These are phyloP conservation scores for Potamarius usumacintae DNA, from an alignment of 2,113 vertebrate species.

Conservation along the genomic window DNA sequence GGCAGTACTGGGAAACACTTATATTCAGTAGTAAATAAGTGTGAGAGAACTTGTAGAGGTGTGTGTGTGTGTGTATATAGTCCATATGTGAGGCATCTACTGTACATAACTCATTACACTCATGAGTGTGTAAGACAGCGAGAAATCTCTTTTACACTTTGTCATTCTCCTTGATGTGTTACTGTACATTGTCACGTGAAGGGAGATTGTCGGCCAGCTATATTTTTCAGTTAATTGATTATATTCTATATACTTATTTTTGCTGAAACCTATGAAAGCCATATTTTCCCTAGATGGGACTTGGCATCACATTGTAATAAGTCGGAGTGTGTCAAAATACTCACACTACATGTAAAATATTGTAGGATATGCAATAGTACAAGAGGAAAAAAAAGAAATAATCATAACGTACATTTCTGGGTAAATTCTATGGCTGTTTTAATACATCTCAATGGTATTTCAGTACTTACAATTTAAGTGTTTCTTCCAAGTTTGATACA, in stretches of 20 bases:
- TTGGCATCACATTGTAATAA: conserved; percentile 4
- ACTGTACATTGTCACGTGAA: neutral
- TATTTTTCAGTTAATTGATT: conserved; percentile 11
- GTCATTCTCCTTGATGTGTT: neutral
- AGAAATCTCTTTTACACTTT: neutral
- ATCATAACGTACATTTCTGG: neutral
- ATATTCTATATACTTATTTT: conserved; percentile 9
- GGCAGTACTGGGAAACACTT: conserved; percentile 52
- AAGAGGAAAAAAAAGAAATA: neutral
- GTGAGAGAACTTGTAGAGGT: neutral
- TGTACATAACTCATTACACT: conserved; percentile 4
- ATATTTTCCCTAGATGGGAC: conserved; percentile 18
- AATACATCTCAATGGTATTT: neutral
- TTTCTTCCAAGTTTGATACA: conserved; percentile 54
- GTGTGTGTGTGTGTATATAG: conserved; percentile 8
- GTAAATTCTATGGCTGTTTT: conserved; percentile 22
- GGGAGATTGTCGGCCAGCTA: conserved; percentile 1
- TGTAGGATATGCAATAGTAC: conserved; percentile 15
- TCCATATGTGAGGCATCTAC: conserved; percentile 2
- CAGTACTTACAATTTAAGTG: neutral
- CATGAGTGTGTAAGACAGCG: neutral
- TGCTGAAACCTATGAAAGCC: conserved; percentile 31
- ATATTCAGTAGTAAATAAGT: conserved; percentile 58
- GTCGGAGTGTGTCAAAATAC: neutral
- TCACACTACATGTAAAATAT: conserved; percentile 24